Percentiles rank a stretch among this genome's conserved stretches.
Conservation (phyloP, 2,888 invertebrate genomes). For the Luffia ferchaultella region DNA sequence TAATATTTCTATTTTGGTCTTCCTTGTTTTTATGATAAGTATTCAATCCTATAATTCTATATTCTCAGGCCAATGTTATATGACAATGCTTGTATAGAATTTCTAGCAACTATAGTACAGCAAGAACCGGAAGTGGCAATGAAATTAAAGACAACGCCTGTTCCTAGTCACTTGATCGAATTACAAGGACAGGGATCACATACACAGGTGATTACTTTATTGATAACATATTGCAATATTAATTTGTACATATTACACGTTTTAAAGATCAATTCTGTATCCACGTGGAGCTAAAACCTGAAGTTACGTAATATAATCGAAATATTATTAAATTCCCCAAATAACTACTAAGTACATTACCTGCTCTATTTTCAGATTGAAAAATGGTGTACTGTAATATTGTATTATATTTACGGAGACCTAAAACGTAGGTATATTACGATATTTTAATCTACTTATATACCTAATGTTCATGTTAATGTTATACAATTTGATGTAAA, state of each 20-base stretch:
- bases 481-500: too few species aligned
- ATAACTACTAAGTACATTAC: too few species aligned
- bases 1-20: neutral
- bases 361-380: constrained; percentile 39
- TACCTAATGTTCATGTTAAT: too few species aligned
- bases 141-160: constrained; percentile 6
- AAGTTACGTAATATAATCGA: too few species aligned
- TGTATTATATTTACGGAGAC: constrained; percentile 25
- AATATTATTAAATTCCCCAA: too few species aligned
- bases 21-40: neutral
- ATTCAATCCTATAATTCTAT: neutral
- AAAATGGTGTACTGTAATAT: constrained; percentile 39
- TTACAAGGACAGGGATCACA: constrained; percentile 26
- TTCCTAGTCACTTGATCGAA: constrained; percentile 23
- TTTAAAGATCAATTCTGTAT: too few species aligned
- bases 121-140: constrained; percentile 18
- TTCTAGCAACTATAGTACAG: constrained; percentile 33
- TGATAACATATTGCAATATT: too few species aligned
- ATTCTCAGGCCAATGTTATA: constrained; percentile 29
- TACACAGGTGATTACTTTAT: constrained; percentile 33
- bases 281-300: too few species aligned
- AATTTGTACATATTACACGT: too few species aligned
- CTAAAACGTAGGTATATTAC: constrained; percentile 15
- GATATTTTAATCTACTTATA: too few species aligned
- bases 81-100: constrained; percentile 29